Base-by-base conservation (phyloP, 2,113 vertebrate genomes). In the Pycnonotus jocosus region DNA sequence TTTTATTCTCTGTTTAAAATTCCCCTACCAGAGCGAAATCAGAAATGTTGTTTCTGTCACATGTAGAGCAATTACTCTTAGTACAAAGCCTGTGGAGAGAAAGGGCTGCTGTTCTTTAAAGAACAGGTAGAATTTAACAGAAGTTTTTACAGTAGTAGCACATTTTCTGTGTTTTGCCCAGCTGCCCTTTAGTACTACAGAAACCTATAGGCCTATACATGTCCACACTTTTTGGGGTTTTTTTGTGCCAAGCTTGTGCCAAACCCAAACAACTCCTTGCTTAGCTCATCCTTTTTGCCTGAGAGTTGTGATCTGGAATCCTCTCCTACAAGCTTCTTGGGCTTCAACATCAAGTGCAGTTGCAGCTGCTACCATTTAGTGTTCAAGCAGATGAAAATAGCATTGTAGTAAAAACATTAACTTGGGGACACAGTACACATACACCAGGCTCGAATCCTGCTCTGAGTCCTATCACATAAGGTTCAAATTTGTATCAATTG, bases 401-500 rank as follows among this genome's bases (percentile, higher is more conserved):
- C 35, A 18, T 4, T 25, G 31, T 5, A 72, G 12, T 15, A 27
- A 79, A 50, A 80, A 9, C 35, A n/a, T 28, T 21, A 33, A 23
- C 20, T 1, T 21, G 15, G 24, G 56, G 11, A 22, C 51, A 57
- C 15, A 30, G 15, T 42, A 37, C 22, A 15, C 6, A 16, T 6
- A 10, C 7, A 10, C 8, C 8, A 4, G 17, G 28, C 13, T 54
- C 1, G 1, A 69, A 50, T 35, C 14, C 65, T 54, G 22, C 35
- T 56, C 44, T 45, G 24, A 45, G 14, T 56, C 12, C 21, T 37
- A 1, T 18, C 9, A 15, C 0, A 1, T 11, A 23, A 72, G 1
- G 8, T 72, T 72, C 35, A 57, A 20, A 53, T 71, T 66, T 38
- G 3, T 28, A 61, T 38, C 0, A 0, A 30, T 10, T 64, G 19